phyloP scores from a whole-genome alignment of 2,797 vertebrate species.

The Manis javanica region DNA sequence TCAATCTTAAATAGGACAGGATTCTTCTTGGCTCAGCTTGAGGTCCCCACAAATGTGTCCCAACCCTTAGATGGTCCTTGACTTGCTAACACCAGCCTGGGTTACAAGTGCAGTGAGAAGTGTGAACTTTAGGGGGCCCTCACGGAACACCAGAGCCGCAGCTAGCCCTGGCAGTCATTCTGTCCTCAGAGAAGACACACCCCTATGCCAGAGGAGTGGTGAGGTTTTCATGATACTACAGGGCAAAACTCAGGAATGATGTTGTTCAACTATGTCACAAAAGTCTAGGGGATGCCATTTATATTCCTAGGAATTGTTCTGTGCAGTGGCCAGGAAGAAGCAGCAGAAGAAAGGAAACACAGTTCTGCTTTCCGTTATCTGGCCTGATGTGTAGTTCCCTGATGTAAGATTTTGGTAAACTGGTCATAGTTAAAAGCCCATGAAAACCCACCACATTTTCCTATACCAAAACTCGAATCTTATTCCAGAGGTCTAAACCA shows the following conservation, averaged over 20 bases:
- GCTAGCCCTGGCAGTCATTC: accelerated
- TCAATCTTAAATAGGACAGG: not conserved
- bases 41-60: not conserved
- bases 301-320: not conserved
- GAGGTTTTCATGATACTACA: not conserved
- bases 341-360: not conserved
- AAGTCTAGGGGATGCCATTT: not conserved
- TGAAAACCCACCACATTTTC: not conserved
- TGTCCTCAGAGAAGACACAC: too few relatives aligned
- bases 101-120: not conserved
- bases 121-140: slow-evolving; percentile 41
- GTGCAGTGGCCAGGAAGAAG: not conserved
- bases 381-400: not conserved
- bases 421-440: not conserved
- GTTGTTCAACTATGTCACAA: not conserved
- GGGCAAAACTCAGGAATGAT: not conserved
- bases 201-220: accelerated
- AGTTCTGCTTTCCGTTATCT: not conserved
- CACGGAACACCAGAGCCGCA: not conserved
- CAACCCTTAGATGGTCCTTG: not conserved
- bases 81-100: accelerated
- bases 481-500: not conserved
- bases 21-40: not conserved
- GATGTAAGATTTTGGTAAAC: not conserved
- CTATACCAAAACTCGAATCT: not conserved